Conservation (phyloP, 2,797 vertebrate species). For the Coregonus ussuriensis region DNA sequence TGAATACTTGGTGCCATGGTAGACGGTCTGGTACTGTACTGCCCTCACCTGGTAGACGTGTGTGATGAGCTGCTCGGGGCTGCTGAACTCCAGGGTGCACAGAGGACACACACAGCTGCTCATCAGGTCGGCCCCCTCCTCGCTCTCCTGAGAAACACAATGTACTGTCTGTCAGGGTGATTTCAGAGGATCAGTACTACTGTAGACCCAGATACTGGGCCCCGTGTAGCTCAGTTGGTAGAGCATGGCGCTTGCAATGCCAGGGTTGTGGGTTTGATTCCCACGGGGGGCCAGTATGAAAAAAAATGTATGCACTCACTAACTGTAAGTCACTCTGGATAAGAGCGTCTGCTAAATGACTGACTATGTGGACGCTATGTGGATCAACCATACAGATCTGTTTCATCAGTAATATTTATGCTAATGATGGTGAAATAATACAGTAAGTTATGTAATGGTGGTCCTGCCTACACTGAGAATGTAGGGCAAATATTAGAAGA, state of each 20-base stretch:
- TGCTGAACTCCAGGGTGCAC: slow-evolving; percentile 91
- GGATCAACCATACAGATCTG: neutral
- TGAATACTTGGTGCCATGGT: neutral
- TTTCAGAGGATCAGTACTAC: slow-evolving; percentile 17
- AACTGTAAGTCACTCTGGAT: too few relatives aligned
- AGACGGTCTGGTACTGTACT: neutral
- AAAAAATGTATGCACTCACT: too few relatives aligned
- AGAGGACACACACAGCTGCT: slow-evolving; percentile 86
- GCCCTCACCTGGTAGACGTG: slow-evolving; percentile 92
- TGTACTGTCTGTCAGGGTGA: slow-evolving; percentile 19
- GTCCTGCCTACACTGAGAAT: too few relatives aligned
- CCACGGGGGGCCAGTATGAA: too few relatives aligned
- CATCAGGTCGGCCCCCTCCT: slow-evolving; percentile 70
- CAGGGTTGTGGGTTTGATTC: too few relatives aligned
- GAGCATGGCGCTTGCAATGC: too few relatives aligned
- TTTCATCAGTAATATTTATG: too few relatives aligned
- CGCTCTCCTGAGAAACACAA: slow-evolving; percentile 70
- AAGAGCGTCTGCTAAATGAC: too few relatives aligned
- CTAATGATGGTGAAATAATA: too few relatives aligned
- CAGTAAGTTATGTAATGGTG: too few relatives aligned
- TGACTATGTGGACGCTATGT: neutral
- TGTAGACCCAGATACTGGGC: neutral
- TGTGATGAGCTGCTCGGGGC: slow-evolving; percentile 90
- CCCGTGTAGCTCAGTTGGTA: too few relatives aligned
- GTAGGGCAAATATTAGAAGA: too few relatives aligned